Base-by-base conservation (phyloP, 2,113 vertebrate species). In the Trochalopteron elliotii region DNA sequence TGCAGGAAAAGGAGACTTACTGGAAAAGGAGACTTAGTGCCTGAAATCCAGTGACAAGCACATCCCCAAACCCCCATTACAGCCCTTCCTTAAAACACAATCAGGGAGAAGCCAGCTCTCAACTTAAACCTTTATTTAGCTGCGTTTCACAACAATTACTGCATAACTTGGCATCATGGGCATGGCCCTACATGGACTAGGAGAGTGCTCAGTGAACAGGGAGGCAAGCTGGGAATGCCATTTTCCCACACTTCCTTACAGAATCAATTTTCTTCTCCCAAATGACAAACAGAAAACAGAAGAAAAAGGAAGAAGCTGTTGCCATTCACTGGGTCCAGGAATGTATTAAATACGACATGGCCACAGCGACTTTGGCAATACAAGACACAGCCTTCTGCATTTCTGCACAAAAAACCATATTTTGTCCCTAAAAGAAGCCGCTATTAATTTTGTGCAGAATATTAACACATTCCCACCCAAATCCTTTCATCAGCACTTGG, bases 181-280 rank as follows among this genome's bases (percentile, higher is more conserved):
- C 79, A 94, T 76, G 78, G 91, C 93, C 95, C 75, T 95, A 91
- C 93, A 96, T 76, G 91, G 94, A 93, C 50, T 87, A 69, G 74
- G 71, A 91, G 60, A 93, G 89, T 0, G 0, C 3, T 7, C 64
- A 75, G 83, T 0, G 0, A 87, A 25, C 27, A 2, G 45, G 40
- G 89, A 87, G 77, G 56, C 0, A 1, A 90, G 77, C 40, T 82
- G 77, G 77, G 91, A 95, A 14, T 30, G 30, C 15, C 16, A 5
- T 76, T 91, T 96, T 89, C 89, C 96, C 94, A 96, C 91, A 79
- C 65, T 87, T 94, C 24, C 76, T 79, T n/a, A 85, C 28, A 87
- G 65, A 91, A 87, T 20, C 80, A 27, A 33, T 93, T 94, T 91
- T 82, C 52, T 64, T 76, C 84, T 89, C 70, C 31, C 83, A 89